A percentile compares a stretch with the other conserved stretches of the same genome.
Evolutionary conservation across 2,797 vertebrate species (phyloP).

Genomic region (Florisuga fusca): DNA sequence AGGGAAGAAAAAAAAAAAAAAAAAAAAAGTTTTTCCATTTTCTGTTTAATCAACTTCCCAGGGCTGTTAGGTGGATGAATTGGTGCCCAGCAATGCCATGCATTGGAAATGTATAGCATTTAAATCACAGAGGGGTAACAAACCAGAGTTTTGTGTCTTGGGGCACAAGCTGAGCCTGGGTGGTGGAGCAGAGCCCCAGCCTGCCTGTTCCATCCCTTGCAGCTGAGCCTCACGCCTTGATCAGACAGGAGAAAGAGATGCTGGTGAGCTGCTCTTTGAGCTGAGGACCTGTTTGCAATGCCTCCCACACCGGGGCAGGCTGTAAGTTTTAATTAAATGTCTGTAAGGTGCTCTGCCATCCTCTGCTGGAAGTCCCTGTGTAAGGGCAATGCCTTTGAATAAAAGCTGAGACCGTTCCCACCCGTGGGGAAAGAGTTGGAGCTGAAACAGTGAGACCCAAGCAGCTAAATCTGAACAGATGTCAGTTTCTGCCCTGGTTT

Average conservation of each 20-base stretch:
- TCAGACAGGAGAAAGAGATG: not conserved
- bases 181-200: not conserved
- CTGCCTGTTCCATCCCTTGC: rapidly evolving
- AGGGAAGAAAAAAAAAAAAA: not conserved
- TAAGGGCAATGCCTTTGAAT: conserved; percentile 1
- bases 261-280: conserved; percentile 6
- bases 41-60: not conserved
- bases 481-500: not conserved
- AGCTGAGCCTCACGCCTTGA: rapidly evolving
- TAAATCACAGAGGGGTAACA: not conserved
- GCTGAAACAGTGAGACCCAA: conserved; percentile 40
- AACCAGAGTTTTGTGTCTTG: rapidly evolving
- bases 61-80: not conserved
- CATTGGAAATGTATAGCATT: not conserved
- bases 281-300: not conserved
- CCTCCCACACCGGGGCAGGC: not conserved
- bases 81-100: not conserved
- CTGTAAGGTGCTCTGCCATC: not conserved
- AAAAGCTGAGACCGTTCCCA: conserved; percentile 45
- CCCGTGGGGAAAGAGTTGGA: not conserved
- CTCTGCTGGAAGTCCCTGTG: not conserved
- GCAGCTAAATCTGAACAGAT: conserved; percentile 25
- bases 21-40: not conserved
- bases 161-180: not conserved
- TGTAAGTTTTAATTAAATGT: conserved; percentile 33